Conservation (phyloP, 2,113 vertebrate genomes). For the Sinocyclocheilus anophthalmus region DNA sequence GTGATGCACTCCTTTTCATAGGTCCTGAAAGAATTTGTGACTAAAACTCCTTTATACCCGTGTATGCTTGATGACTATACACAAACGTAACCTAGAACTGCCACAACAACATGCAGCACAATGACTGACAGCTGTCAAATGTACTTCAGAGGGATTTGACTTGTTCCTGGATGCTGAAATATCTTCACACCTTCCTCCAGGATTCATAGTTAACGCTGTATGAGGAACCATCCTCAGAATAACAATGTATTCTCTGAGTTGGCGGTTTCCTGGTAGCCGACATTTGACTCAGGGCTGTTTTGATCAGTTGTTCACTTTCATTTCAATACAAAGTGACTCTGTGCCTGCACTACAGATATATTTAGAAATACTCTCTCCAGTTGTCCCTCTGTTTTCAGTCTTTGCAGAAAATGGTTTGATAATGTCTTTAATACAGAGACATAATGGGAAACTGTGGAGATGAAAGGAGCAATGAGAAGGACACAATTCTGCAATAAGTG, state of each 20-base stretch:
- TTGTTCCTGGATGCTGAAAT: not conserved
- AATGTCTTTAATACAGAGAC: not conserved
- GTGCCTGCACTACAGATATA: not conserved
- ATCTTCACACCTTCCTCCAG: not conserved
- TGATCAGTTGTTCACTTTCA: slow-evolving; percentile 13
- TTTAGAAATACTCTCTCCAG: slow-evolving; percentile 9
- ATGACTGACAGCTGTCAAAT: not conserved
- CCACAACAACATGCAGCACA: not conserved
- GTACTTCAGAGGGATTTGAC: not conserved
- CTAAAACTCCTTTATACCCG: not conserved
- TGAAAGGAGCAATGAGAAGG: not conserved
- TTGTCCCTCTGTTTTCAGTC: slow-evolving; percentile 1
- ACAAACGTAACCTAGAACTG: not conserved
- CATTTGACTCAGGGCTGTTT: slow-evolving; percentile 15
- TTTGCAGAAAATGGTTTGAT: not conserved
- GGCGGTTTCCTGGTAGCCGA: not conserved
- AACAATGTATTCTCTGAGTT: not conserved
- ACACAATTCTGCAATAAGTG: not conserved
- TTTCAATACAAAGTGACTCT: not conserved
- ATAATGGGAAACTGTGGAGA: not conserved
- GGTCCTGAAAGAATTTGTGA: not conserved
- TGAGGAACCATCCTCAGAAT: not conserved
- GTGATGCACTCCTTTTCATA: not conserved
- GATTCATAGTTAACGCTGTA: not conserved
- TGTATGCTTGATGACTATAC: not conserved